Base-by-base conservation (phyloP, 2,113 vertebrate genomes). In the Caranx melampygus region DNA sequence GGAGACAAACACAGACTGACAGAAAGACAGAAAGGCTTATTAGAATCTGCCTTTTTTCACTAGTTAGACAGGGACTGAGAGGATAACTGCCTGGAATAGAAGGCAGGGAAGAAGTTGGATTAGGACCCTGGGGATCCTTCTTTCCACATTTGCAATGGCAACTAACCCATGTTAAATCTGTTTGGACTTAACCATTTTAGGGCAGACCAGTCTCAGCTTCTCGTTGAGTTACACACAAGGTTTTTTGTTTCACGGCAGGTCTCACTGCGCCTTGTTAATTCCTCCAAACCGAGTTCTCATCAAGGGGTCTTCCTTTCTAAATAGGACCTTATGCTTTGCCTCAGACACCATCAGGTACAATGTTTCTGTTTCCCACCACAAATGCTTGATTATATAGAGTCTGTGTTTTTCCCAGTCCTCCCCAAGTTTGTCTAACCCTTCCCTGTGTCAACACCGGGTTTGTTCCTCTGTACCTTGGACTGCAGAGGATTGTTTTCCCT, bases 21-120 rank as follows among this genome's bases (percentile, higher is more conserved):
- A 85, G 83, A 89, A 85, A 87, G 88, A 86, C 81, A 84, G 78
- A 87, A 75, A 35, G 67, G 78, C 82, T 92, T 91, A 89, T 93
- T 92, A 91, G 87, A 93, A 88, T 83, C 85, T 81, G 82, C 85
- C 85, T 91, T 82, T 87, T 87, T 87, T 88, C 67, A 75, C 85
- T 84, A 72, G 87, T 87, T 89, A 83, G 87, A 87, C 78, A 63
- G 64, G 49, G 75, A 74, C 69, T 85, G 74, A 83, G 83, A 80
- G 82, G 78, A 83, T 69, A 80, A 71, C 68, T 31, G 69, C 84
- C 79, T 83, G 79, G 76, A 84, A 81, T 76, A 15, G 68, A 72
- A 78, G 68, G 65, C 74, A 73, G 69, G 73, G 47, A 75, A 72
- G 37, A 58, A 85, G 78, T 79, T 84, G 82, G 83, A 81, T 86